Percentiles rank a stretch among this genome's conserved stretches.
These are phyloP conservation scores for Leucophenga maculata DNA, from an alignment of 2,888 invertebrate species.

Conservation along the genomic window DNA sequence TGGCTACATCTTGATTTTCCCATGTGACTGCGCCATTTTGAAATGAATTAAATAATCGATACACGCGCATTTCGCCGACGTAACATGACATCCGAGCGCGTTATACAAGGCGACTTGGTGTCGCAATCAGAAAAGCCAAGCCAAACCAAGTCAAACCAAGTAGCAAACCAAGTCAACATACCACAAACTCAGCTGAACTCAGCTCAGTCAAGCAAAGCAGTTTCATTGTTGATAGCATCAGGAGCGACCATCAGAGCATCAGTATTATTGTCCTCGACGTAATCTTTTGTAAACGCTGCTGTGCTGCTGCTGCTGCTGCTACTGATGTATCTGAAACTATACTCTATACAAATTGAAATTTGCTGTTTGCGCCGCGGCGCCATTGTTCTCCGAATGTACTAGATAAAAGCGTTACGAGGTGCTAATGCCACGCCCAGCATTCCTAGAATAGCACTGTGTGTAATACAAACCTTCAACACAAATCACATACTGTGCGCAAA, in stretches of 20 bases:
- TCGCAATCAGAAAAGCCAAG: neutral
- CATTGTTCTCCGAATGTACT: neutral
- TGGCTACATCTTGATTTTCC: neutral
- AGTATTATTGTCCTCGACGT: neutral
- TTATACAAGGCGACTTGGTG: neutral
- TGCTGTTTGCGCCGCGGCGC: neutral
- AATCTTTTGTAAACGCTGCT: neutral
- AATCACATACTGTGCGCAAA: neutral
- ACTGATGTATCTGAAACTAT: neutral
- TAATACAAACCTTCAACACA: no score
- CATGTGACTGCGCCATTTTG: constrained; percentile 8
- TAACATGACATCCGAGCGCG: neutral
- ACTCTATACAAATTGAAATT: neutral
- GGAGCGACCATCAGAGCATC: neutral
- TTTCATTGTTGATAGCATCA: neutral
- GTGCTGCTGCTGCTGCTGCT: neutral
- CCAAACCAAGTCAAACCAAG: neutral
- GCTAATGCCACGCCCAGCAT: neutral
- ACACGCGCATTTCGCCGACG: constrained; percentile 4
- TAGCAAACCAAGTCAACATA: neutral
- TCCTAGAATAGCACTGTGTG: neutral
- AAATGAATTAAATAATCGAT: constrained; percentile 19
- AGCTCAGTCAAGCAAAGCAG: constrained; percentile 3
- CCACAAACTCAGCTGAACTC: no score
- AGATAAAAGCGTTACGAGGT: neutral